Evolutionary conservation across 2,797 vertebrate species (phyloP), one percentile per base, ranked within the genome.

Genomic region (Girardinus metallicus): DNA sequence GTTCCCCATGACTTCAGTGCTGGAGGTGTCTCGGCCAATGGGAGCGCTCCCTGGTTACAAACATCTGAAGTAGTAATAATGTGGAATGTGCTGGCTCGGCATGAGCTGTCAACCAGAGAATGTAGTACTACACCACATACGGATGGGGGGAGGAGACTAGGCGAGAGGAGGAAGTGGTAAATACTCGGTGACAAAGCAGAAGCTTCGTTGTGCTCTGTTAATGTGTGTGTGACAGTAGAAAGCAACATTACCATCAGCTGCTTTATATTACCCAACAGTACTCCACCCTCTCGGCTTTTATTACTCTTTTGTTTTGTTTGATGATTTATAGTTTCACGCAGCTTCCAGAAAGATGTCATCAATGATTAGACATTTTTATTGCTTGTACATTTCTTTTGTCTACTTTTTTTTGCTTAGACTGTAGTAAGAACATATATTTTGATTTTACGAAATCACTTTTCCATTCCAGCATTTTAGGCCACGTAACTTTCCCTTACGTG

Each of bases 31-130:
- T 77, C 83, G 88, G 92, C 97, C 96, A 97, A 95, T 96, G 92
- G 72, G 84, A 80, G 46, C 23, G 60, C 88, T 90, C 80, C 91
- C 95, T 88, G 91, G 91, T 87, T 91, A 88, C 96, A 95, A 95
- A 94, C 95, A 93, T 95, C 95, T 95, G 93, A 96, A 96, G 95
- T 94, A 95, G 96, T 95, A 96, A 95, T 94, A 94, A 95, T 95
- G 93, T 95, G 94, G 95, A 97, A 96, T 95, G 94, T 93, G 93
- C 91, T 96, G 93, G 91, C 95, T 96, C 90, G 83, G 95, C 91
- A 94, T 91, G 93, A 94, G 94, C 95, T 95, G 95, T 96, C 95
- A 95, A 95, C 93, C 91, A 93, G 91, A 94, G 93, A 92, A 95
- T 89, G 87, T 94, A 93, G 92, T 94, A 95, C 94, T 96, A 94